Conservation (phyloP, 2,113 vertebrate species). For the Vombatus ursinus region DNA sequence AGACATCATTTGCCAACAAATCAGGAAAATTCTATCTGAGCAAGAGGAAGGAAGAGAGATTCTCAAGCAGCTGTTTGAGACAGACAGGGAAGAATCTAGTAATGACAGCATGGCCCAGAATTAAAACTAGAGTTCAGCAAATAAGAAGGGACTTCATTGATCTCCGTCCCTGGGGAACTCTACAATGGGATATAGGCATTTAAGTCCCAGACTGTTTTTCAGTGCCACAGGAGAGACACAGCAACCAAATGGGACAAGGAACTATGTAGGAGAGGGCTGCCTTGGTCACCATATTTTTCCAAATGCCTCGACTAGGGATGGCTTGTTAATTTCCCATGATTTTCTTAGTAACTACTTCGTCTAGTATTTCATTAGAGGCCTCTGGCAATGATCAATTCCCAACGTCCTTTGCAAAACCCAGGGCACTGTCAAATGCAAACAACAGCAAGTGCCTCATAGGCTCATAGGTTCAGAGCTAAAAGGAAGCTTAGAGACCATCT, state of each 20-base stretch:
- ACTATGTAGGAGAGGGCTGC: neutral
- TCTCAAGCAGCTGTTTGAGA: neutral
- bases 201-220: conserved; percentile 47
- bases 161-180: conserved; percentile 34
- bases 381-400: fast-evolving
- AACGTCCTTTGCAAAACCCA: neutral
- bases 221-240: neutral
- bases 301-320: neutral
- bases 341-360: neutral
- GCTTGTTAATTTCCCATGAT: neutral
- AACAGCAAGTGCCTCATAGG: neutral
- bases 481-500: neutral
- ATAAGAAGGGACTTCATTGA: neutral
- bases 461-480: neutral
- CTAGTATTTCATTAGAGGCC: neutral
- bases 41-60: conserved; percentile 17
- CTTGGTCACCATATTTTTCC: neutral
- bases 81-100: neutral
- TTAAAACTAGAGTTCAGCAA: neutral
- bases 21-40: conserved; percentile 40
- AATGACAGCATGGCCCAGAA: neutral
- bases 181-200: neutral
- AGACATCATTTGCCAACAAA: conserved; percentile 50
- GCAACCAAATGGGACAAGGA: conserved; percentile 12
- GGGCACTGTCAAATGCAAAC: neutral